Conservation (phyloP, 1,140 invertebrate genomes). For the Acromyrmex charruanus region DNA sequence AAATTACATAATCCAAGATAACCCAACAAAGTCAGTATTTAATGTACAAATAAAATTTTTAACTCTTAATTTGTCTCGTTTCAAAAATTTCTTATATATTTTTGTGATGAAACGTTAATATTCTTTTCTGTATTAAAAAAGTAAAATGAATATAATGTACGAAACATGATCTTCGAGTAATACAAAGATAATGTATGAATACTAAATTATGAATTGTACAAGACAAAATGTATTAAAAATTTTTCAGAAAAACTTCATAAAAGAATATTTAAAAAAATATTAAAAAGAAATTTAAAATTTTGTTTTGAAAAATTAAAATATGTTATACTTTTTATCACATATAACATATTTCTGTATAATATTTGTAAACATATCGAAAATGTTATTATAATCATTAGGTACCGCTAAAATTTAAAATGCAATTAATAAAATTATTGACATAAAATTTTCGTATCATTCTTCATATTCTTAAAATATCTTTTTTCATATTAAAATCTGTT, state of each 20-base stretch:
- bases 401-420: background rate
- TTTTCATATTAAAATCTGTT: conserved; percentile 9
- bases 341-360: background rate
- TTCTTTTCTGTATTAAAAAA: background rate
- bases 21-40: background rate
- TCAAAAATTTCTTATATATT: background rate
- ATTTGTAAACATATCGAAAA: background rate
- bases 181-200: background rate
- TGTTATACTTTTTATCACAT: background rate
- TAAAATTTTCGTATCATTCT: background rate
- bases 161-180: background rate
- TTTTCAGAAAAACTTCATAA: background rate
- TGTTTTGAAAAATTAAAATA: background rate
- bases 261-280: background rate
- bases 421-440: background rate
- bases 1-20: background rate
- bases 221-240: background rate
- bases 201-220: background rate
- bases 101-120: background rate
- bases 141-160: background rate
- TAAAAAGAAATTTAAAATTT: background rate
- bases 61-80: background rate
- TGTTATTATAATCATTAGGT: background rate
- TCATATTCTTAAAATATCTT: background rate
- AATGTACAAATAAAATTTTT: conserved; percentile 11